Evolutionary conservation across 2,113 vertebrate species (phyloP).

Genomic region (Rhinichthys klamathensis): DNA sequence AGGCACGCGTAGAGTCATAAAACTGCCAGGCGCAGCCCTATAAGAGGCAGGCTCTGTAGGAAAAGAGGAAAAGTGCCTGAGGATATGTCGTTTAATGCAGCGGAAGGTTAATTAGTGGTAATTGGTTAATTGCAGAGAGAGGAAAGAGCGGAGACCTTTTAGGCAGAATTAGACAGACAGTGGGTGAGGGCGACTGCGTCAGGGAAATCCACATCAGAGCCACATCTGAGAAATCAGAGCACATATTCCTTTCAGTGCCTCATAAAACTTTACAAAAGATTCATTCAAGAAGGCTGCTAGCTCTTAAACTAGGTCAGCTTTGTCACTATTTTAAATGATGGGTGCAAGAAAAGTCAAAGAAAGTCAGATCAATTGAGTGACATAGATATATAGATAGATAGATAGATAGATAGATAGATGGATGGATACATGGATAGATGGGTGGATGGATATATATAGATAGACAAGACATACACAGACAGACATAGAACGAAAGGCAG

Average conservation of each 20-base stretch:
- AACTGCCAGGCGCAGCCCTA: conserved; percentile 28
- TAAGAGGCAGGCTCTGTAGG: conserved; percentile 4
- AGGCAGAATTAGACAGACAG: conserved; percentile 55
- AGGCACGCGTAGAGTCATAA: conserved; percentile 45
- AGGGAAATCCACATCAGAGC: conserved; percentile 33
- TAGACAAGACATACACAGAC: background rate
- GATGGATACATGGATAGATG: background rate
- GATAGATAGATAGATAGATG: background rate
- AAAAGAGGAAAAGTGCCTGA: conserved; percentile 14
- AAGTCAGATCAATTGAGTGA: background rate
- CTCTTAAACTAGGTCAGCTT: conserved; percentile 51
- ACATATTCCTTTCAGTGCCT: conserved; percentile 55
- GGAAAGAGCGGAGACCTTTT: conserved; percentile 56
- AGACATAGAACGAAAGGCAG: background rate
- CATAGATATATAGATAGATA: background rate
- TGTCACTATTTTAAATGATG: conserved; percentile 46
- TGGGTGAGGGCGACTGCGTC: conserved; percentile 43
- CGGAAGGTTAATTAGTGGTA: conserved; percentile 65
- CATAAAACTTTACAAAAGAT: conserved; percentile 59
- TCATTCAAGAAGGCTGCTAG: conserved; percentile 56
- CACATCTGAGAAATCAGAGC: conserved; percentile 55
- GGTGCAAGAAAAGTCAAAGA: background rate
- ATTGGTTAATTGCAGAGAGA: conserved; percentile 69
- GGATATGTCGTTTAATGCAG: conserved; percentile 46
- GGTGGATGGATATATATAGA: background rate